Base-by-base conservation (phyloP, 2,888 invertebrate species). In the Dryobotodes eremita region DNA sequence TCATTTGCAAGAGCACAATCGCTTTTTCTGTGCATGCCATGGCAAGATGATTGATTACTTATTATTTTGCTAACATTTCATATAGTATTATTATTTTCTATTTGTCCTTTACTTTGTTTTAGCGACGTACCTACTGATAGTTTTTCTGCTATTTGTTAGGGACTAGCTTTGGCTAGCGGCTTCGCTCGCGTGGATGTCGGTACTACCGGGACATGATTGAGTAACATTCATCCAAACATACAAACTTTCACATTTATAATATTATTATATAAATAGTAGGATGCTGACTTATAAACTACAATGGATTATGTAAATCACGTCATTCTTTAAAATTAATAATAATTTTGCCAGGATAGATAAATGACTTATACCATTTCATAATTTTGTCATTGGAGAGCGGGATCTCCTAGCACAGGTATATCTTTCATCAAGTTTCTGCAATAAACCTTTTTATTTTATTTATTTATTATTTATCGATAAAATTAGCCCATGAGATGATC, bases 1-100 rank as follows among this genome's bases (percentile, higher is more conserved):
- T 59, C n/a, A 59, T 59, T 59, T 36, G 75, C 48, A 20, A 75
- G 36, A 7, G n/a, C 31, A 48, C 66, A 57, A 75, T 53, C 23
- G 17, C 2, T 46, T 31, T 74, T 50, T 46, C n/a, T 17, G n/a
- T 23, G 31, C 15, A 31, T 46, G 23, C 17, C 46, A 7, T 31
- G 26, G 46, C 36, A 57, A 31, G 20, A 31, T 46, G 26, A 23
- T 46, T 65, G 2, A 31, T 26, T 42, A 6, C 5, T 15, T 36
- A 15, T 57, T n/a, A n/a, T 36, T 53, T 55, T 36, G n/a, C 7
- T 57, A 20, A 26, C 13, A 26, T 64, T 23, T 36, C 55, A 10
- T 23, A 55, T 11, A 48, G 13, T 36, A 36, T 48, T 48, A 13
- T 11, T 48, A 23, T 10, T 10, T 10, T 26, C n/a, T 26, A 17